Conservation (phyloP, 2,797 vertebrate species). For the Sciurus carolinensis region DNA sequence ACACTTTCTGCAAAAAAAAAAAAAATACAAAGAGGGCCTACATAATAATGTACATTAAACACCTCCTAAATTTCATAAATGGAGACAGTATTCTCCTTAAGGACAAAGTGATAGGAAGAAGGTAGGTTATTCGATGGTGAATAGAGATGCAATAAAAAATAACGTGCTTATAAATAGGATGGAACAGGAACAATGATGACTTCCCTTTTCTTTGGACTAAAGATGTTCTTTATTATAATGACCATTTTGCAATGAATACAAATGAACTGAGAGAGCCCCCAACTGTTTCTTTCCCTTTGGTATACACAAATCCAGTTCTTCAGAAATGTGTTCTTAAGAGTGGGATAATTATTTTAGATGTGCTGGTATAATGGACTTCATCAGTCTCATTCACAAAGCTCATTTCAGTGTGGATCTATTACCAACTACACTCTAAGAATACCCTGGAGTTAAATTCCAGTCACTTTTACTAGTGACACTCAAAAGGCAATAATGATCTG, state of each 20-base stretch:
- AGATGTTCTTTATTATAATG: constrained; percentile 20
- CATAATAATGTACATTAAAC: neutral
- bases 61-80: neutral
- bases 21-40: neutral
- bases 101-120: neutral
- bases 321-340: constrained; percentile 23
- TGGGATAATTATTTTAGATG: constrained; percentile 59
- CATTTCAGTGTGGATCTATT: constrained; percentile 18
- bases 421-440: constrained; percentile 29
- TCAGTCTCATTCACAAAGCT: constrained; percentile 61
- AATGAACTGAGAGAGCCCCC: constrained; percentile 15
- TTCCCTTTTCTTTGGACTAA: constrained; percentile 22
- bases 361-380: neutral
- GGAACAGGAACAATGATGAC: neutral
- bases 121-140: neutral
- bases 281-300: constrained; percentile 5
- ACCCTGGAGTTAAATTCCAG: constrained; percentile 51
- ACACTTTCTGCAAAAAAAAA: neutral
- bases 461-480: constrained; percentile 54
- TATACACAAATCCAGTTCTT: neutral
- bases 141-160: neutral
- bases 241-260: constrained; percentile 40
- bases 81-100: neutral
- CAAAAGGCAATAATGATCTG: constrained; percentile 28
- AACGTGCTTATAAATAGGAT: neutral